phyloP scores from a whole-genome alignment of 2,888 invertebrate genomes.

The Clostera curtula region DNA sequence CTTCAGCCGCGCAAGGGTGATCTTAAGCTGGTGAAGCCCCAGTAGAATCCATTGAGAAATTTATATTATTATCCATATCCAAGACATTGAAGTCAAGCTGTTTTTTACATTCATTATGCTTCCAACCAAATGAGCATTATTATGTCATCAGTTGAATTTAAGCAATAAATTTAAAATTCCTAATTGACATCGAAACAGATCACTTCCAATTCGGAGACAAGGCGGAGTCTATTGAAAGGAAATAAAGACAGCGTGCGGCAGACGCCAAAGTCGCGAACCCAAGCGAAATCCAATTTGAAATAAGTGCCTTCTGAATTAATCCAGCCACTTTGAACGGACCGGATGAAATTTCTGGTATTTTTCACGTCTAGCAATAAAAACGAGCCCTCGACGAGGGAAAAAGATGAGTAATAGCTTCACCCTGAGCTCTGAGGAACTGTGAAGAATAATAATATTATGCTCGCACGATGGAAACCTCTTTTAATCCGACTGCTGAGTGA shows the following conservation, averaged over 20 bases:
- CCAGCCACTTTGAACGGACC: conserved; percentile 66
- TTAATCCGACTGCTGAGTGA: conserved; percentile 42
- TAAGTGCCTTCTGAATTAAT: conserved; percentile 74
- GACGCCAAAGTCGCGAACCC: conserved; percentile 38
- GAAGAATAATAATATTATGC: conserved; percentile 68
- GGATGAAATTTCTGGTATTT: conserved; percentile 73
- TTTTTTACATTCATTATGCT: too few species aligned
- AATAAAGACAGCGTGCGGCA: conserved; percentile 49
- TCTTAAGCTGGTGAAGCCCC: too few species aligned
- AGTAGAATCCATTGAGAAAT: too few species aligned
- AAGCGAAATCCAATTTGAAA: conserved; percentile 72
- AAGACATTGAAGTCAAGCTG: too few species aligned
- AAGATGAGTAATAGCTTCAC: conserved; percentile 68
- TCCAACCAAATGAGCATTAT: too few species aligned
- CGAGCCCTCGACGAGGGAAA: conserved; percentile 58
- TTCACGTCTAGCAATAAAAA: conserved; percentile 73
- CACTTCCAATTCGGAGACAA: conserved; percentile 40
- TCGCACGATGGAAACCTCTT: conserved; percentile 54
- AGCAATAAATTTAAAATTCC: too few species aligned
- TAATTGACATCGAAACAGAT: conserved; percentile 37
- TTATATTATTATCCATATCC: too few species aligned
- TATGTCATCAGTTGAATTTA: too few species aligned
- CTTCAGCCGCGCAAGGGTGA: too few species aligned
- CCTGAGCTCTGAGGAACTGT: conserved; percentile 57
- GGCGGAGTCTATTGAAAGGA: conserved; percentile 58